Conservation (phyloP, 2,888 invertebrate species). For the Phengaris arion region DNA sequence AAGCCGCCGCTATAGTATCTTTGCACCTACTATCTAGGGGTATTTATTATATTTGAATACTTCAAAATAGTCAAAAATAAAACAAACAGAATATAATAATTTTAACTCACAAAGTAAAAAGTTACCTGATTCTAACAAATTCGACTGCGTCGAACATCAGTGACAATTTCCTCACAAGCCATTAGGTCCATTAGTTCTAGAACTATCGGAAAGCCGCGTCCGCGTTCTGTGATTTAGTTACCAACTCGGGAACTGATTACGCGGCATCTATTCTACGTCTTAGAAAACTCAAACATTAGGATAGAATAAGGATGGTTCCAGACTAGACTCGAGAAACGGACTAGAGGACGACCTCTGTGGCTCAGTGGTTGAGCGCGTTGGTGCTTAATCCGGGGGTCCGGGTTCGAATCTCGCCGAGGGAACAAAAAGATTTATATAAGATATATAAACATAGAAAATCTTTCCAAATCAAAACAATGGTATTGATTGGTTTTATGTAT, state of each 20-base stretch:
- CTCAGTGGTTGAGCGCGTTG: too few species aligned
- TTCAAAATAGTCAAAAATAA: too few species aligned
- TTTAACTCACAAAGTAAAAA: background rate
- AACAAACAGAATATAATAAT: background rate
- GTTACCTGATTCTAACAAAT: constrained; percentile 14
- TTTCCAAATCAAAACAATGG: too few species aligned
- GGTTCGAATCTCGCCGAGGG: too few species aligned
- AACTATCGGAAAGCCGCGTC: constrained; percentile 37
- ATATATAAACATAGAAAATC: too few species aligned
- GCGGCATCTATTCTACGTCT: constrained; percentile 17
- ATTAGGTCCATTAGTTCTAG: constrained; percentile 36
- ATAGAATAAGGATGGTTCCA: background rate
- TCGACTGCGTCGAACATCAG: background rate
- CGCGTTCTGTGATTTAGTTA: constrained; percentile 34
- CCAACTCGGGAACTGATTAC: constrained; percentile 23
- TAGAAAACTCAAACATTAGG: constrained; percentile 16
- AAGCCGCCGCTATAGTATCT: too few species aligned
- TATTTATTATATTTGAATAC: too few species aligned
- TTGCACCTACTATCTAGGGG: too few species aligned
- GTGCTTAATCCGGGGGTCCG: too few species aligned
- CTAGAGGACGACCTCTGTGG: too few species aligned
- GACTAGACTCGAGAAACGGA: background rate
- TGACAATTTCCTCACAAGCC: constrained; percentile 38
- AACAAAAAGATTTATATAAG: too few species aligned
- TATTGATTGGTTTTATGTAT: too few species aligned